phyloP scores from a whole-genome alignment of 2,113 vertebrate species.

The Strix aluco region DNA sequence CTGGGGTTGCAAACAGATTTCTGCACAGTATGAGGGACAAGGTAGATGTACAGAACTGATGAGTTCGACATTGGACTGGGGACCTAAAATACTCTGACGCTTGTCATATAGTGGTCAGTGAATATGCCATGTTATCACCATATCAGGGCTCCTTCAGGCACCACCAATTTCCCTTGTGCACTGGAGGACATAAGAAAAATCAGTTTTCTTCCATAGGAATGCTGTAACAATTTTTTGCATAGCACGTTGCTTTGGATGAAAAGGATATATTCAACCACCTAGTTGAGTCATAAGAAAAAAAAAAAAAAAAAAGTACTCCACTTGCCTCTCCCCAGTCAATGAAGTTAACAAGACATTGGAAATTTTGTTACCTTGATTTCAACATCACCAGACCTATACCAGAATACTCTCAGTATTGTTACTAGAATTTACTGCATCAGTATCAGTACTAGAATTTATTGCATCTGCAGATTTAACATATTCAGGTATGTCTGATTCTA shows the following conservation, averaged over 20 bases:
- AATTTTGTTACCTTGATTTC: background rate
- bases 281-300: too few species aligned
- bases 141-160: background rate
- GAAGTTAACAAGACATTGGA: background rate
- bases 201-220: background rate
- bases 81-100: background rate
- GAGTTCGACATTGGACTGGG: accelerated
- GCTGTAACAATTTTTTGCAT: background rate
- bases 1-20: background rate
- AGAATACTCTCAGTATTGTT: background rate
- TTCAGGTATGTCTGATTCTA: background rate
- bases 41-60: background rate
- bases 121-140: background rate
- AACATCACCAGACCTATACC: background rate
- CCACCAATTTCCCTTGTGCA: background rate
- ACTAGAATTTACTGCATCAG: background rate
- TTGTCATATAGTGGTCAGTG: background rate
- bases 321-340: background rate
- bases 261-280: background rate
- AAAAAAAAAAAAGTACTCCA: background rate
- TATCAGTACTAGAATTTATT: background rate
- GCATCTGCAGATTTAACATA: background rate
- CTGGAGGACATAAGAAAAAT: background rate
- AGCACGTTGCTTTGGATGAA: background rate
- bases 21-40: background rate